phyloP scores from a whole-genome alignment of 53 echinoderm and acorn worm genomes.

The Mesocentrotus franciscanus region DNA sequence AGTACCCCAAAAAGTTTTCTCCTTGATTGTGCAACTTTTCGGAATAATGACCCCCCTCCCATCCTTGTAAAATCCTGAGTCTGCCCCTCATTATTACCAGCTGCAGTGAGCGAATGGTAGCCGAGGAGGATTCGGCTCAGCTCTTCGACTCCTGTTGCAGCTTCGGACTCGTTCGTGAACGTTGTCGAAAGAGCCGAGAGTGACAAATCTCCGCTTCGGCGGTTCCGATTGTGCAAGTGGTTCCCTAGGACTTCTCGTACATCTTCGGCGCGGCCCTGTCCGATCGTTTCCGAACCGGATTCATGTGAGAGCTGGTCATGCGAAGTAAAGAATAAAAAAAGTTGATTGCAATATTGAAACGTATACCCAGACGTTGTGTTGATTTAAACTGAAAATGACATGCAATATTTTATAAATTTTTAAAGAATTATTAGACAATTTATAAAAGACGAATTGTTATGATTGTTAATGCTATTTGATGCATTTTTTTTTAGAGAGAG shows the following conservation, averaged over 20 bases:
- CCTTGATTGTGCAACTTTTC: background rate
- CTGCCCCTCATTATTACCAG: background rate
- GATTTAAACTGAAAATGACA: no score
- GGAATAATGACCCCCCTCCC: background rate
- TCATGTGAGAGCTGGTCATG: background rate
- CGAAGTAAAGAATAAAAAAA: background rate
- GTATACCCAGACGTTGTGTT: no score
- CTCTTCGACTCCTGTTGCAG: background rate
- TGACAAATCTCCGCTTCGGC: background rate
- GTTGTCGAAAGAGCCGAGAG: background rate
- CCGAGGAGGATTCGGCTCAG: background rate
- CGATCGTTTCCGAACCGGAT: background rate
- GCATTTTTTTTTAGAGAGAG: no score
- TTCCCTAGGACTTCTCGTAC: background rate
- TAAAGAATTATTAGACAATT: no score
- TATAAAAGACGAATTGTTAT: no score
- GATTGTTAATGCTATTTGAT: no score
- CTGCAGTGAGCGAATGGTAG: background rate
- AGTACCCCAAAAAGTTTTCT: no score
- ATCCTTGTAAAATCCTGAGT: no score
- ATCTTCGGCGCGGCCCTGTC: background rate
- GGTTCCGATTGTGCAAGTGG: background rate
- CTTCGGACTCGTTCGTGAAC: slow-evolving; percentile 11
- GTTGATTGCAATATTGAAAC: no score
- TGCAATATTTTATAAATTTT: background rate